These are phyloP conservation scores for Anoplopoma fimbria DNA, from an alignment of 2,113 vertebrate species.

Conservation along the genomic window DNA sequence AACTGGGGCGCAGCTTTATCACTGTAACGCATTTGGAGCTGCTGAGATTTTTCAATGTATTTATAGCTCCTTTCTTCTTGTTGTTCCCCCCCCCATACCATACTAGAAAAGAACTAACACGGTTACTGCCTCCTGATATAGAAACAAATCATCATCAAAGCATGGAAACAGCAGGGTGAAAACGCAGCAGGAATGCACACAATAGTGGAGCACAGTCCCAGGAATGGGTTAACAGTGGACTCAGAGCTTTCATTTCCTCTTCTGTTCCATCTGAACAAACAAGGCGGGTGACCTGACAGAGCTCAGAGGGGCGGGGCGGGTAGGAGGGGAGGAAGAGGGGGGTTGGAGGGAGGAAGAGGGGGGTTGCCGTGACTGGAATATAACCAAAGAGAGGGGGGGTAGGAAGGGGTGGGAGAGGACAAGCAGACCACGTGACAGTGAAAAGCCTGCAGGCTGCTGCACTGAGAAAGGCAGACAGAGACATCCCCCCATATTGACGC, in stretches of 20 bases:
- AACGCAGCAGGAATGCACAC: constrained; percentile 51
- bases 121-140: constrained; percentile 19
- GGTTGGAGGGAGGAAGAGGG: constrained; percentile 2
- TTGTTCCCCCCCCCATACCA: background rate
- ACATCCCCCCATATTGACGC: constrained; percentile 78
- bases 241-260: constrained; percentile 83
- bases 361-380: constrained; percentile 78
- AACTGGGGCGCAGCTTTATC: constrained; percentile 23
- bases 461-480: constrained; percentile 79
- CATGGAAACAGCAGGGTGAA: constrained; percentile 18
- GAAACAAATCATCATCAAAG: constrained; percentile 43
- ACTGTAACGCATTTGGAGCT: constrained; percentile 35
- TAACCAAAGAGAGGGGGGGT: constrained; percentile 63
- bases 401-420: constrained; percentile 44
- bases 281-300: constrained; percentile 84
- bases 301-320: constrained; percentile 70
- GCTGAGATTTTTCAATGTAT: constrained; percentile 35
- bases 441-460: constrained; percentile 81
- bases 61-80: constrained; percentile 33
- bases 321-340: constrained; percentile 24
- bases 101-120: constrained; percentile 13
- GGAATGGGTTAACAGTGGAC: constrained; percentile 79
- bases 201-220: constrained; percentile 58
- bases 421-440: constrained; percentile 76
- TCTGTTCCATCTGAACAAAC: constrained; percentile 86